phyloP scores from a whole-genome alignment of 2,888 invertebrate genomes.

The Microctonus hyperodae region DNA sequence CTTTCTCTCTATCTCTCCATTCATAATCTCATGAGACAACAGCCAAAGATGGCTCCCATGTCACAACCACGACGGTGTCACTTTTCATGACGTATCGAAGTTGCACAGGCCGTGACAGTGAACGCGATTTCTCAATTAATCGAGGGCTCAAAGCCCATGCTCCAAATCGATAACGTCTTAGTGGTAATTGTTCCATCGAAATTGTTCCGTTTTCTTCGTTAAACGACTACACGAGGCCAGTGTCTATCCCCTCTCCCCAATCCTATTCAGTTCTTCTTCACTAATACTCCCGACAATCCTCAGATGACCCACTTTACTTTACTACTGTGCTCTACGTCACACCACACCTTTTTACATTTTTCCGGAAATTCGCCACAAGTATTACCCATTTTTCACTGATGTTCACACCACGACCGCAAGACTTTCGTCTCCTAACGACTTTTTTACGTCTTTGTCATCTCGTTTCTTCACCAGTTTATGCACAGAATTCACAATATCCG shows the following conservation, averaged over 20 bases:
- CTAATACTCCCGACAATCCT: conserved; percentile 6
- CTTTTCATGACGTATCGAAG: conserved; percentile 25
- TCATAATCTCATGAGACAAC: conserved; percentile 25
- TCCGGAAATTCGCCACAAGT: conserved; percentile 31
- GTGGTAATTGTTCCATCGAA: conserved; percentile 29
- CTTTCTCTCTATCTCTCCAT: no score
- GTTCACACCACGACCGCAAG: conserved; percentile 1
- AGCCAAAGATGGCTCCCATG: conserved; percentile 28
- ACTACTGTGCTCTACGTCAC: neutral
- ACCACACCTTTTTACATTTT: neutral
- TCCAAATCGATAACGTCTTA: conserved; percentile 29
- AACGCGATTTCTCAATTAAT: conserved; percentile 33
- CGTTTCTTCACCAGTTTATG: neutral
- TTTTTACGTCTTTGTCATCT: conserved; percentile 17
- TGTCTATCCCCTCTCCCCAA: neutral
- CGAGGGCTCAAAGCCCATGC: conserved; percentile 18
- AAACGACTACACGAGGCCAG: neutral
- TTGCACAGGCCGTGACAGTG: conserved; percentile 26
- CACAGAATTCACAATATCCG: conserved; percentile 16
- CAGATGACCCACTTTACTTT: conserved; percentile 31
- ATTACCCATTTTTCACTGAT: conserved; percentile 27
- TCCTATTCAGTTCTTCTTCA: neutral
- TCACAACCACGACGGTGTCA: conserved; percentile 27
- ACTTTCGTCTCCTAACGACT: conserved; percentile 14
- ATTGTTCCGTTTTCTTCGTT: conserved; percentile 22